Conservation (phyloP, 1,140 invertebrate species). For the Belonocnema kinseyi region DNA sequence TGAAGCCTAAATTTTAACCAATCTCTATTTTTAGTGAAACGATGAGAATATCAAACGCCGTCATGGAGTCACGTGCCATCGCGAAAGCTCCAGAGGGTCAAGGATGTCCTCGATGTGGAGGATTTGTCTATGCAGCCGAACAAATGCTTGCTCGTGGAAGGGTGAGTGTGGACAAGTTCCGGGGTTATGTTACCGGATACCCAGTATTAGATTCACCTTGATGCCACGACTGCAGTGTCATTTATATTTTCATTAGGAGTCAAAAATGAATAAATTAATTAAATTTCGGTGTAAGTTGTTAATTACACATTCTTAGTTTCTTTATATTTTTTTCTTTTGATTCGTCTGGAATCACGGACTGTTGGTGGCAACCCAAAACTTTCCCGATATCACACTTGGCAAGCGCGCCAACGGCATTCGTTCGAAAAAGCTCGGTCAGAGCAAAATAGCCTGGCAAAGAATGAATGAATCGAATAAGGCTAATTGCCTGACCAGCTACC, state of each 20-base stretch:
- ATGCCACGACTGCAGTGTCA: not conserved
- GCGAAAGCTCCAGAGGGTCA: constrained; percentile 90
- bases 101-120: constrained; percentile 93
- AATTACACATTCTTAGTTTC: too few species aligned
- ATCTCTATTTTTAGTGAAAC: constrained; percentile 33
- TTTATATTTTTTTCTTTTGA: too few species aligned
- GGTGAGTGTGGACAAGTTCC: constrained; percentile 77
- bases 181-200: constrained; percentile 12
- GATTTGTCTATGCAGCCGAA: constrained; percentile 94
- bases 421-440: not conserved
- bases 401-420: constrained; percentile 43
- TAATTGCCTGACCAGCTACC: constrained; percentile 19
- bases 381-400: constrained; percentile 53
- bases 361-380: constrained; percentile 45
- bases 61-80: constrained; percentile 83
- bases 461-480: constrained; percentile 31
- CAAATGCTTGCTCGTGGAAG: constrained; percentile 94
- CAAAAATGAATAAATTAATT: not conserved
- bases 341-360: not conserved
- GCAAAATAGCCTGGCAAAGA: not conserved
- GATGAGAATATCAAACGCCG: constrained; percentile 74
- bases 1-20: not conserved
- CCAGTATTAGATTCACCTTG: not conserved
- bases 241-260: not conserved
- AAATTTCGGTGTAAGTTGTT: not conserved